Evolutionary conservation across 2,888 invertebrate genomes (phyloP).

Genomic region (Atethmia centrago): DNA sequence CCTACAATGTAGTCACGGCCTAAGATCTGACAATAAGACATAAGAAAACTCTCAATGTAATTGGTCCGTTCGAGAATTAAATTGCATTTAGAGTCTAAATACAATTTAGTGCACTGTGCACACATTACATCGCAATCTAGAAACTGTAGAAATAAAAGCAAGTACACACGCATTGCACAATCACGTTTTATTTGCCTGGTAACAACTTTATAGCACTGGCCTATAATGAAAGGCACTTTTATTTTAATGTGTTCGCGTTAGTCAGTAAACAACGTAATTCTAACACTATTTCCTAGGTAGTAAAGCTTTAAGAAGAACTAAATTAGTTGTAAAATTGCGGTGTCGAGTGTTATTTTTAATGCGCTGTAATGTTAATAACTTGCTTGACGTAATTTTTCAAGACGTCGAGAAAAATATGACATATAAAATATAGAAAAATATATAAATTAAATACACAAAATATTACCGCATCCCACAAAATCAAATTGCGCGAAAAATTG

Average conservation of each 20-base stretch:
- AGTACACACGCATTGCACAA: conserved; percentile 30
- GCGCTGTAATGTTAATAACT: not conserved
- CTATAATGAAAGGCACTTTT: conserved; percentile 25
- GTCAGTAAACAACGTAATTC: conserved; percentile 40
- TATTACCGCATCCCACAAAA: not conserved
- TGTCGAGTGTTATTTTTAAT: not conserved
- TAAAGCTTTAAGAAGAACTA: conserved; percentile 31
- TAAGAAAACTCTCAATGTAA: conserved; percentile 34
- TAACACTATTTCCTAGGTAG: conserved; percentile 26
- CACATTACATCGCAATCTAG: conserved; percentile 36
- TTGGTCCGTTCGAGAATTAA: conserved; percentile 37
- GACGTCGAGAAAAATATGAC: not conserved
- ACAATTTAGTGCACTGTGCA: conserved; percentile 34
- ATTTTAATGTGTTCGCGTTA: conserved; percentile 35
- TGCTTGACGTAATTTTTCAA: not conserved
- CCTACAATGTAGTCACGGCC: not conserved
- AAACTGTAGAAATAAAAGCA: conserved; percentile 39
- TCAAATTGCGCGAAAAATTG: conserved; percentile 47
- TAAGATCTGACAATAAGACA: conserved; percentile 18
- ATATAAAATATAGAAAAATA: not conserved
- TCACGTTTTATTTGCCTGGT: conserved; percentile 47
- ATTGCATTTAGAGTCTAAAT: conserved; percentile 24
- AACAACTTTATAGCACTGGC: conserved; percentile 42
- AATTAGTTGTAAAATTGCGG: conserved; percentile 14
- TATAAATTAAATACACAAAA: no score